A percentile compares a stretch with the other conserved stretches of the same genome.
phyloP scores from a whole-genome alignment of 2,888 invertebrate genomes.

The Sarcophaga variegata region DNA sequence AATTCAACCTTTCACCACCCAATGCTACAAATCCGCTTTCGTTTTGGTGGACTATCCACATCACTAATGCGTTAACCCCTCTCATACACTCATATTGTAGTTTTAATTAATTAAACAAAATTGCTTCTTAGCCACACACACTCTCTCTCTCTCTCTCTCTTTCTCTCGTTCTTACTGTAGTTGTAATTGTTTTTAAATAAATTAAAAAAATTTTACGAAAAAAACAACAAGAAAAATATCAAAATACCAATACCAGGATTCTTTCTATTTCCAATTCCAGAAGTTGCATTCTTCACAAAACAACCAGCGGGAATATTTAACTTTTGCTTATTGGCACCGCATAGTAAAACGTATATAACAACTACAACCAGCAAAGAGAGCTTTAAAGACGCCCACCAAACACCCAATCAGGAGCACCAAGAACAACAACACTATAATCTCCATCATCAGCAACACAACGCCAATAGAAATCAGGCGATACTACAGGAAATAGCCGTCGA shows the following conservation, averaged over 20 bases:
- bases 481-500: conserved; percentile 68
- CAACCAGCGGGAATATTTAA: conserved; percentile 73
- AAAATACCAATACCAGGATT: conserved; percentile 75
- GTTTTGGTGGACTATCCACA: too few relatives aligned
- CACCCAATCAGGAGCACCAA: conserved; percentile 23
- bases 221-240: conserved; percentile 64
- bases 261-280: conserved; percentile 80
- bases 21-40: too few relatives aligned
- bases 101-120: too few relatives aligned
- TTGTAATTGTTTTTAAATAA: not conserved
- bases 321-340: conserved; percentile 74
- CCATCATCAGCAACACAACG: conserved; percentile 23
- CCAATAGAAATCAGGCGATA: conserved; percentile 60
- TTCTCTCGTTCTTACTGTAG: not conserved
- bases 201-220: conserved; percentile 21
- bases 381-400: not conserved
- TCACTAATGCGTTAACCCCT: too few relatives aligned
- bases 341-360: conserved; percentile 62
- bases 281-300: conserved; percentile 80
- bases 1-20: too few relatives aligned
- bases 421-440: conserved; percentile 48
- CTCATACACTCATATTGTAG: too few relatives aligned
- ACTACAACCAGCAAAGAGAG: conserved; percentile 37
- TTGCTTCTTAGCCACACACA: too few relatives aligned
- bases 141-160: too few relatives aligned